Base-by-base conservation (phyloP, 2,113 vertebrate species). In the Fulmarus glacialis region DNA sequence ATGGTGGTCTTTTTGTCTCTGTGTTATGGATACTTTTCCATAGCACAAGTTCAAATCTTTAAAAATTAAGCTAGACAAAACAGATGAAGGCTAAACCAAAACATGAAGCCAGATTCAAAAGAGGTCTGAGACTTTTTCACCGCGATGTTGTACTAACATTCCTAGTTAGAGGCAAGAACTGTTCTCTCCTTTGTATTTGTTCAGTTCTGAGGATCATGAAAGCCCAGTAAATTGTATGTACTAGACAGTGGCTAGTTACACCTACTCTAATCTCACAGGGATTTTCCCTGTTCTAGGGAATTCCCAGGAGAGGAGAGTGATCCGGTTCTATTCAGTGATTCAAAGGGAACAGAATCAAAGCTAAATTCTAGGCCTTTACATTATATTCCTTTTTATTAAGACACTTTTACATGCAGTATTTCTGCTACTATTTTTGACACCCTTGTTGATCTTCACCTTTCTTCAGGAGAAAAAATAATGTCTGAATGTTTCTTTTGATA, bases 41-140 rank as follows among this genome's bases (percentile, higher is more conserved):
- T 47, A 93, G 63, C 56, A 81, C 52, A 48, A 68, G 73, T 87
- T 93, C 59, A 84, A 8, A 63, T 91, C 86, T 92, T 82, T 82
- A 84, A 78, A 92, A 95, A 84, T 78, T 43, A 74, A 79, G 8
- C 52, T 89, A 89, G 89, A 92, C 89, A 91, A 89, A 95, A 87
- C 73, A 96, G 83, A 91, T 56, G 36, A 77, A 80, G 48, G 36
- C 71, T 90, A 96, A 95, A 93, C 85, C 88, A 92, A 79, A 92
- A 81, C 34, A 9, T 86, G 45, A 89, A 67, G 50, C 26, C 47
- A 89, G 29, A 94, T 93, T 70, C 68, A 72, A 87, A 79, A 82
- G 67, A 89, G 34, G 10, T 82, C 68, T 84, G 72, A 71, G 56
- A 52, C 27, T 43, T 92, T 87, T 90, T 89, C 73, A 85, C 77